Evolutionary conservation across 2,113 vertebrate genomes (phyloP), one percentile per base, ranked within the genome.

Genomic region (Motacilla alba): DNA sequence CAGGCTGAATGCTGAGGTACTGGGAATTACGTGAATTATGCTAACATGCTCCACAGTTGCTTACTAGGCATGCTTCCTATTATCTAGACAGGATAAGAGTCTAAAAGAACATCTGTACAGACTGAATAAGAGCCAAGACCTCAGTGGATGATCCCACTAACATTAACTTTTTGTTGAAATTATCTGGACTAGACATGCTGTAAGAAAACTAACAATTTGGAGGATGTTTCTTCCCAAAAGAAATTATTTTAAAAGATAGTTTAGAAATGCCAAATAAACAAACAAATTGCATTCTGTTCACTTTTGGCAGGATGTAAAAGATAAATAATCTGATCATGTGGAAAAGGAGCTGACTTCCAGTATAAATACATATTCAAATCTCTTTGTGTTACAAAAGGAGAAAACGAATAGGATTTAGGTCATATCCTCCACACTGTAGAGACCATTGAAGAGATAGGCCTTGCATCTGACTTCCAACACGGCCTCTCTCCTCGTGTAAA

Each of bases 261-360:
- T 96, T 89, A 93, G 88, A 97, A 97, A 93, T 94, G 92, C 91
- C 79, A 96, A 96, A 91, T 83, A 97, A 97, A 97, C 91, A 97
- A 97, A 96, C 70, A 96, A 96, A 96, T 86, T 91, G 94, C 97
- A 95, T 97, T 97, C 93, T 93, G 93, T 92, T 96, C 79, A 59
- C 92, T 96, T 96, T 92, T 95, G 97, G 97, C 49, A 89, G 96
- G 95, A 95, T 93, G 94, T 72, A 95, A 96, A 96, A 97, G 96
- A 97, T 96, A 97, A 97, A 97, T 96, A 97, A 96, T 78, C 96
- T 96, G 98, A 97, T 93, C 93, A 59, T 63, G 83, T 97, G 92
- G 90, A 96, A 93, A 92, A 97, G 94, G 93, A 98, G 91, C 92
- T 97, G 89, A 97, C 96, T 97, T 98, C 96, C 97, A 96, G 70